Evolutionary conservation across 2,113 vertebrate species (phyloP), one percentile per base, ranked within the genome.

Genomic region (Taurulus bubalis): DNA sequence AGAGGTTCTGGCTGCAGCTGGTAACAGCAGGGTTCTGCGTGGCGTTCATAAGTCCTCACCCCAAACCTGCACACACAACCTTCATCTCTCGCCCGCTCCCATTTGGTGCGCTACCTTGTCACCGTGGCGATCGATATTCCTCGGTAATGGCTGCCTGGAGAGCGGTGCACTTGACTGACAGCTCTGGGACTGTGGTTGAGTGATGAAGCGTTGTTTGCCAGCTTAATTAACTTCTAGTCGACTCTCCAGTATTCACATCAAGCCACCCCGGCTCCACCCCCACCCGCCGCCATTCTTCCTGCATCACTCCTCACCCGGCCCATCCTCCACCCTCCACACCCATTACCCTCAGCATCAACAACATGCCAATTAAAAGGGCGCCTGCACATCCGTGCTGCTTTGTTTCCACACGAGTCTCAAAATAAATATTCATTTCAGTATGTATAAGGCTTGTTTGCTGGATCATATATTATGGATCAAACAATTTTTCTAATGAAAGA

Each of bases 201-300:
- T 92, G 94, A 94, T 92, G 89, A 87, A 91, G 85, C 76, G 20
- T 85, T 74, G 75, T 77, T 55, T 83, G 87, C 87, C 45, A 40
- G 86, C 85, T 92, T 94, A 94, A 94, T 94, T 94, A 93, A 93
- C 93, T 93, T 91, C 85, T 79, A 93, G 87, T 89, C 72, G 60
- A 90, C 86, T 89, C 89, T 80, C 85, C 82, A 83, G 89, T 63
- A 89, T 91, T 92, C 88, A 74, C 74, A 82, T 58, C 73, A 76
- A 83, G 65, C 77, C 59, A 55, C 74, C 32, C 71, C 36, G 59
- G 1, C 47, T 9, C 38, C 38, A 47, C 56, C 36, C 36, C 40
- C 34, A 22, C 36, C 45, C 64, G 1, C 47, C 3, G 9, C 6
- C 36, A 22, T 38, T 64, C n/a, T 53, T 47, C 60, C 53, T 22